phyloP scores from a whole-genome alignment of 2,797 vertebrate genomes.

The Rhincodon typus region DNA sequence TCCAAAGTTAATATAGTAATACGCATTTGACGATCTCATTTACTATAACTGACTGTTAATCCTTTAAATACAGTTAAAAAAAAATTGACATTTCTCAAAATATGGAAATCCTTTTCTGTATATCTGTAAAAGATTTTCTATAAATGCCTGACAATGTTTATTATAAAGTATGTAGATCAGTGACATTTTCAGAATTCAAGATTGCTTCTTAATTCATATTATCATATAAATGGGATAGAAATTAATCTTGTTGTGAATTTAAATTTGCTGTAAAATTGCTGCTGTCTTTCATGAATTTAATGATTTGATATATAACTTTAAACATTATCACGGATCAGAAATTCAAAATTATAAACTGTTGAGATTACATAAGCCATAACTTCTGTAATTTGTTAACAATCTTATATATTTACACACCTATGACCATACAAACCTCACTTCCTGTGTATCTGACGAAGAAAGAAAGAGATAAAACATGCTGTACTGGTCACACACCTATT shows the following conservation, averaged over 20 bases:
- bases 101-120: conserved; percentile 3
- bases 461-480: background rate
- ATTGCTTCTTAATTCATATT: background rate
- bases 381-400: background rate
- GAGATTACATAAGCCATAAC: background rate
- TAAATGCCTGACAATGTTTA: background rate
- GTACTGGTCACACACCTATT: background rate
- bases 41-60: background rate
- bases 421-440: background rate
- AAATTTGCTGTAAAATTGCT: background rate
- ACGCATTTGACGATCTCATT: background rate
- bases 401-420: background rate
- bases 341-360: background rate
- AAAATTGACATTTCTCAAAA: background rate
- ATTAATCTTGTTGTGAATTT: conserved; percentile 14
- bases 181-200: background rate
- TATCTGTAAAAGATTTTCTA: background rate
- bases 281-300: background rate
- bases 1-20: background rate
- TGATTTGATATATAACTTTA: background rate
- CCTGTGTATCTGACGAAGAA: background rate
- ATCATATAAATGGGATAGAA: background rate
- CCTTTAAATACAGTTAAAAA: background rate
- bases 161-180: background rate
- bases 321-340: background rate